Evolutionary conservation across 2,113 vertebrate species (phyloP).

Genomic region (Entomyzon cyanotis): DNA sequence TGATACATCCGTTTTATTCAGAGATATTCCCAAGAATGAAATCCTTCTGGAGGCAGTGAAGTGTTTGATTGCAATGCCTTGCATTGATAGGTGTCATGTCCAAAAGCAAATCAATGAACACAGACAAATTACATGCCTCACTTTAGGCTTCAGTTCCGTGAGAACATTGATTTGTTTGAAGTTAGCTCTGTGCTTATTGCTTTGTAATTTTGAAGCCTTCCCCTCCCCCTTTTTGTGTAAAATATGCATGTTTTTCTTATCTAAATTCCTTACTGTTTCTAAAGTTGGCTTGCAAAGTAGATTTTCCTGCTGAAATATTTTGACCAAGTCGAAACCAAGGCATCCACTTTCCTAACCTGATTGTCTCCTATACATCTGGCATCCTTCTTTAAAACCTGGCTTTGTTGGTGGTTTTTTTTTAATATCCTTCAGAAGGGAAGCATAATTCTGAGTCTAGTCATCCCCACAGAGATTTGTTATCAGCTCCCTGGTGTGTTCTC

Average conservation of each 20-base stretch:
- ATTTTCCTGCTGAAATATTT: neutral
- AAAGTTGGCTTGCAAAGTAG: neutral
- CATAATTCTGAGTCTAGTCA: neutral
- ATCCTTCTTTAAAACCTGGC: neutral
- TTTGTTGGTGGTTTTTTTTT: neutral
- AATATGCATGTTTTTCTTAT: neutral
- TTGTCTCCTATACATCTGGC: neutral
- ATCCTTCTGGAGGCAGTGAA: neutral
- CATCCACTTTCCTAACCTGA: neutral
- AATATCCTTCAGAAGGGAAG: neutral
- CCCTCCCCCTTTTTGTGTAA: neutral
- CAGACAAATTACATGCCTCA: neutral
- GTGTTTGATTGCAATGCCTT: neutral
- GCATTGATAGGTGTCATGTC: neutral
- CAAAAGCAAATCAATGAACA: neutral
- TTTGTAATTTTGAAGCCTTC: neutral
- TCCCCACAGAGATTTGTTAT: neutral
- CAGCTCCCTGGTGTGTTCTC: neutral
- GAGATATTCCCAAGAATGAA: neutral
- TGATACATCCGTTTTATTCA: neutral
- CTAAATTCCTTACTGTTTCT: neutral
- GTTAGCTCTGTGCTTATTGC: neutral
- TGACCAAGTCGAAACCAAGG: neutral
- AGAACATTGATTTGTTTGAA: neutral
- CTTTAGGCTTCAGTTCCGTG: fast-evolving